phyloP scores from a whole-genome alignment of 2,113 vertebrate species.

The Pollachius pollachius region DNA sequence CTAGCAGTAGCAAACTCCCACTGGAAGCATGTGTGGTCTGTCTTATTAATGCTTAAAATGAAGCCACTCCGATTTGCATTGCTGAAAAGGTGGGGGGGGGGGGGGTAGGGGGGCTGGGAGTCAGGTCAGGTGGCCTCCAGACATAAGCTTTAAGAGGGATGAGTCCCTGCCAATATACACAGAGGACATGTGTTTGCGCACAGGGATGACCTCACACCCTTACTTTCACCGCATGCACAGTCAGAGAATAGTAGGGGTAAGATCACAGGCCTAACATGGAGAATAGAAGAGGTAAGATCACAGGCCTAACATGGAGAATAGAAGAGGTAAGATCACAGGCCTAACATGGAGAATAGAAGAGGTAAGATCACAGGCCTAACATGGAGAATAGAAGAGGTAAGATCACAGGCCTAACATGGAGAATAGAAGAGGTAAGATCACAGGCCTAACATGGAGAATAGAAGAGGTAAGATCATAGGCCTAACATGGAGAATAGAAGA shows the following conservation, averaged over 20 bases:
- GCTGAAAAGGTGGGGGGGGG: slow-evolving; percentile 35
- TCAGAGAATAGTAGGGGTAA: slow-evolving; percentile 4
- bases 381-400: slow-evolving; percentile 5
- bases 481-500: no score
- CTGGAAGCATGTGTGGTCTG: slow-evolving; percentile 23
- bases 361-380: slow-evolving; percentile 3
- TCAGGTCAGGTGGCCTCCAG: slow-evolving; percentile 48
- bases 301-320: no score
- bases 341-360: no score
- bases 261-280: slow-evolving; percentile 9
- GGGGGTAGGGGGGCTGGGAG: slow-evolving; percentile 33
- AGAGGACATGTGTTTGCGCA: slow-evolving; percentile 44
- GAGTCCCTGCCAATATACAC: slow-evolving; percentile 34
- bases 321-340: slow-evolving; percentile 2
- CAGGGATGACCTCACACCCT: slow-evolving; percentile 38
- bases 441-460: no score
- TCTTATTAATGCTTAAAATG: slow-evolving; percentile 53
- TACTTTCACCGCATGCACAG: slow-evolving; percentile 18
- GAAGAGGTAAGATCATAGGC: slow-evolving; percentile 1
- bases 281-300: slow-evolving; percentile 4
- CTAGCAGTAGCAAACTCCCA: slow-evolving; percentile 16
- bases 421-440: slow-evolving; percentile 4
- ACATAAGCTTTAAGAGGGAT: slow-evolving; percentile 54
- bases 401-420: no score
- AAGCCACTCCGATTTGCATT: slow-evolving; percentile 61